Conservation (phyloP, 2,888 invertebrate species). For the Tridacna gigas region DNA sequence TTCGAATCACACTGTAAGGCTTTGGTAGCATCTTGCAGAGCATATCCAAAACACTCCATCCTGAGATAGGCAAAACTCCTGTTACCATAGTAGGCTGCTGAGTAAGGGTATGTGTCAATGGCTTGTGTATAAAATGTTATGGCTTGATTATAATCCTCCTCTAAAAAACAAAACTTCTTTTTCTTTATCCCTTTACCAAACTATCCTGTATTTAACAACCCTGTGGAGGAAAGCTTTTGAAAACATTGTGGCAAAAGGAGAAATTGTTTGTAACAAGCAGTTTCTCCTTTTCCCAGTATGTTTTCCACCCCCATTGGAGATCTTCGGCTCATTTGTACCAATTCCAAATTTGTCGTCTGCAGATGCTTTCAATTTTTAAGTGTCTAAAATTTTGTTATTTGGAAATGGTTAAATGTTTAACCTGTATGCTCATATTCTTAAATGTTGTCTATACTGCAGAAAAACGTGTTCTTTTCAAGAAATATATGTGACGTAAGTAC, state of each 20-base stretch:
- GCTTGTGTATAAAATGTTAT: constrained; percentile 93
- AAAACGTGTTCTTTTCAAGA: too few species aligned
- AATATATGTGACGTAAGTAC: too few species aligned
- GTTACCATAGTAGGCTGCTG: constrained; percentile 96
- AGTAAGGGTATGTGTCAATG: constrained; percentile 92
- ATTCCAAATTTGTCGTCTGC: too few species aligned
- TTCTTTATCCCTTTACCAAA: neutral
- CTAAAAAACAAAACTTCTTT: constrained; percentile 87
- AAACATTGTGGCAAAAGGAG: neutral
- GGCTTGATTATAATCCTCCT: constrained; percentile 94
- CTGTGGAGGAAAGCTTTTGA: neutral
- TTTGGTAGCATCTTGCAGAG: constrained; percentile 95
- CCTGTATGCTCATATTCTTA: too few species aligned
- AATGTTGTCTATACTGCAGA: too few species aligned
- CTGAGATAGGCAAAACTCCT: constrained; percentile 97
- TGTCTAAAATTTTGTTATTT: too few species aligned
- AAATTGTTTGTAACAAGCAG: too few species aligned
- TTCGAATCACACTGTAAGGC: constrained; percentile 95
- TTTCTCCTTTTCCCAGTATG: too few species aligned
- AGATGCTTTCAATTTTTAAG: too few species aligned
- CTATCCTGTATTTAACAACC: neutral
- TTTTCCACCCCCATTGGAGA: too few species aligned
- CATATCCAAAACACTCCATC: constrained; percentile 97
- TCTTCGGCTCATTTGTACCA: too few species aligned
- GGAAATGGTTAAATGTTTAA: too few species aligned